Evolutionary conservation across 53 echinoderm and acorn worm genomes (phyloP), one percentile per base, ranked within the genome.

Genomic region (Actinopyga echinites): DNA sequence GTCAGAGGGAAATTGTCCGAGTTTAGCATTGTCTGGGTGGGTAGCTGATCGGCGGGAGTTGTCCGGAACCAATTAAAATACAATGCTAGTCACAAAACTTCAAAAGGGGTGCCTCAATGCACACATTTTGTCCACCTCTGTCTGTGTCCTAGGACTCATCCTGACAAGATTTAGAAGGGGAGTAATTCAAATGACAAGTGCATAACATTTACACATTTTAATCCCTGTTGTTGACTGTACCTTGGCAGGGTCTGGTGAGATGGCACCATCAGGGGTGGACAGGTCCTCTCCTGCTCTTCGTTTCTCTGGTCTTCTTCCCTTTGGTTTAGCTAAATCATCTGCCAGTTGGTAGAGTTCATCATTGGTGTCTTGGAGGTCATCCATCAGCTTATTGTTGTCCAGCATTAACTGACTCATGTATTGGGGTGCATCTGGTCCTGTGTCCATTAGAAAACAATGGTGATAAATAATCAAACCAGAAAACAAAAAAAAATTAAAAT

Each of bases 331-430:
- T 6, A 99, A 89, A 31, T 95, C 80, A 26, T 95, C 95, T 63
- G 89, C 94, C 5, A 99, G 86, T 35, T 88, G 83, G 52, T 90
- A 87, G 65, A 95, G 89, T 31, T 92, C 91, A 38, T 92, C 92
- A 43, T 94, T 94, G 64, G 92, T 86, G 71, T 87, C 83, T 59
- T 99, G 82, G 32, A 99, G 82, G 26, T 87, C 75, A 30, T 92
- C 87, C 35, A 90, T 56, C n/a, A 99, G 79, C 53, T 92, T 83
- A 17, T 91, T 90, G 83, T 90, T 95, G 3, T 88, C 87, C 12
- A 87, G 71, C 33, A 86, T 80, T 53, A 93, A 34, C 54, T 90
- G 80, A 75, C 90, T 93, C 36, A 93, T 85, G 33, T 83, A 88
- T 17, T 73, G 59, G 12, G 93, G 93, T 21, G 91, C 89, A 64